Conservation (phyloP, 2,113 vertebrate genomes). For the Labeo rohita region DNA sequence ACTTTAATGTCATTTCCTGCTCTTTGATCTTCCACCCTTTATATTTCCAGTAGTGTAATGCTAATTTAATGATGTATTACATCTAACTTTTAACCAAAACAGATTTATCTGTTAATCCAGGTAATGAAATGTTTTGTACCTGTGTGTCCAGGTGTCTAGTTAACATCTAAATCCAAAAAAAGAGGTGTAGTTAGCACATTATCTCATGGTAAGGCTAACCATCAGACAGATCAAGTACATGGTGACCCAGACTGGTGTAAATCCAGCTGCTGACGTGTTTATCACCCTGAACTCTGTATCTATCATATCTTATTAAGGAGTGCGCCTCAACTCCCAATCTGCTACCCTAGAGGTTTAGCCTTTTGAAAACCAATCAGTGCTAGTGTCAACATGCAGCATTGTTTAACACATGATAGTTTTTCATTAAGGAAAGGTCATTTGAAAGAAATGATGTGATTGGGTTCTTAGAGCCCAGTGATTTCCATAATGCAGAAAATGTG, state of each 20-base stretch:
- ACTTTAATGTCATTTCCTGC: not conserved
- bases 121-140: not conserved
- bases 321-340: constrained; percentile 34
- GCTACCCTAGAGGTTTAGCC: not conserved
- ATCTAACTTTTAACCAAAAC: not conserved
- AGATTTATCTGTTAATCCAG: not conserved
- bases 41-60: not conserved
- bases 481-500: no score
- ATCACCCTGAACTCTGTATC: constrained; percentile 46
- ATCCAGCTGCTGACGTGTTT: constrained; percentile 52
- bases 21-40: not conserved
- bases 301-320: constrained; percentile 47
- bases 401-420: constrained; percentile 54
- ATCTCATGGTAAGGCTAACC: not conserved
- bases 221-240: not conserved
- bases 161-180: not conserved
- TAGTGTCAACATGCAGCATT: not conserved
- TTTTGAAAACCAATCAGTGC: constrained; percentile 48
- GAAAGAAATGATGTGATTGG: constrained; percentile 43
- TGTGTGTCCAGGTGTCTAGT: not conserved
- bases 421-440: constrained; percentile 12
- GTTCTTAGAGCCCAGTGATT: constrained; percentile 4
- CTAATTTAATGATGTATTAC: not conserved
- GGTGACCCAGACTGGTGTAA: constrained; percentile 54
- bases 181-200: not conserved